Percentiles rank a stretch among this genome's conserved stretches.
Evolutionary conservation across 2,797 vertebrate species (phyloP).

Genomic region (Brachyalestes nurse): DNA sequence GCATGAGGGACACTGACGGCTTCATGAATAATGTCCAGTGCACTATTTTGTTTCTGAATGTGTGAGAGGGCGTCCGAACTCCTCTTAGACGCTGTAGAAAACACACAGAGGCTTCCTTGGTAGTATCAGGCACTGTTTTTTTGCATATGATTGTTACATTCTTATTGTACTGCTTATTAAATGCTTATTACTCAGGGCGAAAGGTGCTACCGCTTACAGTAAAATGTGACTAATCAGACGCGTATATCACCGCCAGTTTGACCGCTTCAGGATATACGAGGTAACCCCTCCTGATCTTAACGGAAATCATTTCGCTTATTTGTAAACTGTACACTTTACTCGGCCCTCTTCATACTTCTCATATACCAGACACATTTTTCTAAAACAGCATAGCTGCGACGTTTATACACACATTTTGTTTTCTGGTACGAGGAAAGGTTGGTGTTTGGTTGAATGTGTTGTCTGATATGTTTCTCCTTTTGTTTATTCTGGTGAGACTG

Average conservation of each 20-base stretch:
- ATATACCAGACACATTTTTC: neutral
- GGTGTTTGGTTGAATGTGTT: neutral
- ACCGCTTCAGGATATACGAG: constrained; percentile 16
- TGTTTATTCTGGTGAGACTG: neutral
- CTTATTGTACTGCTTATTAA: constrained; percentile 34
- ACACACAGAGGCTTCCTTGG: constrained; percentile 4
- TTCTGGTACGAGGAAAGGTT: constrained; percentile 1
- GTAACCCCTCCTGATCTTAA: neutral
- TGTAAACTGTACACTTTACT: neutral
- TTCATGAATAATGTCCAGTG: neutral
- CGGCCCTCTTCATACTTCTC: neutral
- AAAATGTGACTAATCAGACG: constrained; percentile 13
- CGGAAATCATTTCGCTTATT: neutral
- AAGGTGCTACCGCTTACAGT: constrained; percentile 38
- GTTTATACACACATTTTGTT: neutral
- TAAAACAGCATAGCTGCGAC: neutral
- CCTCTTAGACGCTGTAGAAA: constrained; percentile 16
- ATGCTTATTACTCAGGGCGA: constrained; percentile 55
- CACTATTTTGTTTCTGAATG: constrained; percentile 1
- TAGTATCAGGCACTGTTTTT: neutral
- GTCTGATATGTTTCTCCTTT: neutral
- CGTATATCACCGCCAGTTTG: neutral
- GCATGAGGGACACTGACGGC: neutral
- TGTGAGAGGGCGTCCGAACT: too few relatives aligned
- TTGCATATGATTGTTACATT: constrained; percentile 36